Base-by-base conservation (phyloP, 2,888 invertebrate genomes). In the Drosophila gaucha region DNA sequence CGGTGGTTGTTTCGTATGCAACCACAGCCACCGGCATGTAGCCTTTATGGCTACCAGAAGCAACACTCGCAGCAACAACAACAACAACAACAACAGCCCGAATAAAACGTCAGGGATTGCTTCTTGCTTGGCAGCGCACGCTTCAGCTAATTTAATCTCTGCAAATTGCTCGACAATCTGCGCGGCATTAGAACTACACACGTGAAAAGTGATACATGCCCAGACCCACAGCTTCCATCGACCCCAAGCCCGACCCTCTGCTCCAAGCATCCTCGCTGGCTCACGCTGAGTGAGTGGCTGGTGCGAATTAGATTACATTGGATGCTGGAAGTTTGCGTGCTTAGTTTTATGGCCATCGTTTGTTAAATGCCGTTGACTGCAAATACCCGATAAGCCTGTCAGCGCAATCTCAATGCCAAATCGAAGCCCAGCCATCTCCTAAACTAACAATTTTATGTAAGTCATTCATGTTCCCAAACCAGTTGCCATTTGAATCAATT, bases 91-190 rank as follows among this genome's bases (percentile, higher is more conserved):
- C 26, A 58, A 39, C 50, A 38, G 57, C 36, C 36, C n/a, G 47
- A 35, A 38, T 18, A 50, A 41, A 51, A 46, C 41, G 56, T 10
- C 57, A 41, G 59, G 57, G 49, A 68, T 66, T 63, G 65, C 77
- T 67, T 54, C 66, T 74, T 83, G 57, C 58, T 50, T 67, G 63
- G 62, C 14, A 71, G 55, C 72, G 72, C 76, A 86, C 84, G 89
- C 82, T 85, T 80, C 78, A 83, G 91, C 91, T 91, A 91, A 91
- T 91, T 91, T 91, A 91, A 91, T 91, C 90, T 89, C 87, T 85
- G 89, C 91, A 91, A 91, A 91, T 91, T 91, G 91, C 88, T 89
- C 82, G 86, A 87, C 91, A 91, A 91, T 91, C 90, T 90, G 90
- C 89, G 67, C 78, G 76, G 90, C 83, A 89, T 89, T 88, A 89